Evolutionary conservation across 1,140 invertebrate genomes (phyloP).

Genomic region (Drosophila busckii): DNA sequence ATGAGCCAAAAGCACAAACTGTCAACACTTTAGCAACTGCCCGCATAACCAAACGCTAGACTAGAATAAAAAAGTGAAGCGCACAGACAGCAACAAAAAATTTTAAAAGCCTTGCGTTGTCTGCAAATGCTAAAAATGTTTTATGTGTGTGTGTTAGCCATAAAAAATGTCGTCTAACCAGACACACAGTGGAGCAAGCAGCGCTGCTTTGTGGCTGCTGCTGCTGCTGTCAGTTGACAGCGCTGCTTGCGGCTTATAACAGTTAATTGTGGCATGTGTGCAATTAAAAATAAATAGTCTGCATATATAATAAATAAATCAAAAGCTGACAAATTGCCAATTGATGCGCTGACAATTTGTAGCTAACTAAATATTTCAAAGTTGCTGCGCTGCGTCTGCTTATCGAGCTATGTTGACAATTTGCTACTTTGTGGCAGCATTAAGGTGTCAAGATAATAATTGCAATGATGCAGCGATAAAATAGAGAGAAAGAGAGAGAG

Average conservation of each 20-base stretch:
- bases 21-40: too few relatives aligned
- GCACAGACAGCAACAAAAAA: slow-evolving; percentile 12
- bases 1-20: too few relatives aligned
- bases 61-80: not conserved
- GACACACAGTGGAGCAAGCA: slow-evolving; percentile 15
- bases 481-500: too few relatives aligned
- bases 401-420: slow-evolving; percentile 3
- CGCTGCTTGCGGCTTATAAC: slow-evolving; percentile 36
- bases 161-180: slow-evolving; percentile 43
- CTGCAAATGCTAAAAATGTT: slow-evolving; percentile 48
- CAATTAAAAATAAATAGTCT: slow-evolving; percentile 29
- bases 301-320: slow-evolving; percentile 12
- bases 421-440: slow-evolving; percentile 13
- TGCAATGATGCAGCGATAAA: not conserved
- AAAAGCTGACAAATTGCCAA: slow-evolving; percentile 33
- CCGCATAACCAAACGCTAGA: slow-evolving; percentile 13
- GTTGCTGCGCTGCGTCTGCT: too few relatives aligned
- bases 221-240: too few relatives aligned
- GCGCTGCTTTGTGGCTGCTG: slow-evolving; percentile 22
- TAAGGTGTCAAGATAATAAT: slow-evolving; percentile 33
- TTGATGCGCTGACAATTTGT: slow-evolving; percentile 32
- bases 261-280: slow-evolving; percentile 26
- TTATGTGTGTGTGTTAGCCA: slow-evolving; percentile 25
- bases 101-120: slow-evolving; percentile 36
- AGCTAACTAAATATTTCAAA: slow-evolving; percentile 24